Conservation (phyloP, 2,888 invertebrate genomes). For the Schrankia costaestrigalis region DNA sequence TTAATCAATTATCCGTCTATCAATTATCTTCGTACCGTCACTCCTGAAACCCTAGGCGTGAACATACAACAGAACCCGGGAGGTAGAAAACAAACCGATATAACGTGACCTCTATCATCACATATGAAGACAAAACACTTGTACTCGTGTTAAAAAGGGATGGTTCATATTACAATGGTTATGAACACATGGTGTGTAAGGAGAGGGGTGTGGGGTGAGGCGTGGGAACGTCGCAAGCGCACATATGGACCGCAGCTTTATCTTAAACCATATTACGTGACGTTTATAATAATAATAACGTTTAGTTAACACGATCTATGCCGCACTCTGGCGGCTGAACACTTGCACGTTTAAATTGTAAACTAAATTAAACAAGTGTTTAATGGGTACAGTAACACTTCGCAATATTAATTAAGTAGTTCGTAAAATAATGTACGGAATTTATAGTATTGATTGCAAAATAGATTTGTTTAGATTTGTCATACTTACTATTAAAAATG, state of each 20-base stretch:
- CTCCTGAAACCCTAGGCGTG: conserved; percentile 71
- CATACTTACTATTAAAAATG: no score
- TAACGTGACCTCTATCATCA: conserved; percentile 38
- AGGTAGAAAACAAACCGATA: conserved; percentile 57
- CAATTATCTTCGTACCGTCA: conserved; percentile 63
- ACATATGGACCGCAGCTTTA: conserved; percentile 78
- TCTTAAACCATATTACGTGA: conserved; percentile 63
- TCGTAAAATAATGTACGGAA: no score
- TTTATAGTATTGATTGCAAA: no score
- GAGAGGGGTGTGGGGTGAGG: conserved; percentile 41
- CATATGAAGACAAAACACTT: conserved; percentile 19
- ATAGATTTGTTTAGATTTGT: no score
- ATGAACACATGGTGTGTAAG: conserved; percentile 57
- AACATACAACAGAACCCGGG: conserved; percentile 65
- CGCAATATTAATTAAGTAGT: no score
- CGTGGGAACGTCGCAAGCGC: conserved; percentile 66
- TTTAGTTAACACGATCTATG: conserved; percentile 63
- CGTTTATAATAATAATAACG: conserved; percentile 66
- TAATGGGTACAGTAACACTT: conserved; percentile 1
- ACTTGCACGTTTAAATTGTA: conserved; percentile 57
- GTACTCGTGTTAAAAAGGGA: conserved; percentile 31
- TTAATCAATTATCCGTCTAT: conserved; percentile 71
- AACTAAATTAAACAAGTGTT: conserved; percentile 20
- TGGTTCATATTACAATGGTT: conserved; percentile 53
- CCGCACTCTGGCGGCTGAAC: conserved; percentile 50